A percentile compares a stretch with the other conserved stretches of the same genome.
phyloP scores from a whole-genome alignment of 2,113 vertebrate species.

The Corvus cornix region DNA sequence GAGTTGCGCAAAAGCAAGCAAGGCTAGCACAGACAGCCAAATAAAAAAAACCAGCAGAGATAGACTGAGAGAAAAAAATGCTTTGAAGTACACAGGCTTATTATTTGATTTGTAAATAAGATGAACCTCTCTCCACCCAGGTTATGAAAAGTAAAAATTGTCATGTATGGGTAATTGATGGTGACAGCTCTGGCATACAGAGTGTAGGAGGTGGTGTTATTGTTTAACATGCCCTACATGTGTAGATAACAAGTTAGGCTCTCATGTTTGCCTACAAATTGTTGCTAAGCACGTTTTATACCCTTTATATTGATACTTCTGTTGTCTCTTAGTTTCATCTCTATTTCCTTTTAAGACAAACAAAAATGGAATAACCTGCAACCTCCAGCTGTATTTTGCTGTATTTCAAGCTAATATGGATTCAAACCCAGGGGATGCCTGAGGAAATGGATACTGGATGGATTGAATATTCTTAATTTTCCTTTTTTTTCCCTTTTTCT shows the following conservation, averaged over 20 bases:
- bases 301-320: neutral
- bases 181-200: slow-evolving; percentile 25
- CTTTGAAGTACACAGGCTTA: slow-evolving; percentile 43
- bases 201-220: neutral
- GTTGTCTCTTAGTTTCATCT: slow-evolving; percentile 6
- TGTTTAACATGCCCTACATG: slow-evolving; percentile 25
- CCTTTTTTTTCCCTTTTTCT: neutral
- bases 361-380: neutral
- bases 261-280: slow-evolving; percentile 30
- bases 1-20: neutral
- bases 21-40: neutral
- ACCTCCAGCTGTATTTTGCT: neutral
- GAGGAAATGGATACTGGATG: neutral
- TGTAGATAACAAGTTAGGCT: slow-evolving; percentile 31
- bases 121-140: slow-evolving; percentile 52
- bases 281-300: slow-evolving; percentile 4
- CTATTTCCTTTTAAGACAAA: slow-evolving; percentile 6
- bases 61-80: neutral
- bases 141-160: slow-evolving; percentile 64
- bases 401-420: neutral
- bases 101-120: slow-evolving; percentile 60
- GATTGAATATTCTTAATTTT: neutral
- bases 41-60: neutral
- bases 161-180: slow-evolving; percentile 43
- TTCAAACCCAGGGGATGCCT: neutral